Evolutionary conservation across 2,888 invertebrate genomes (phyloP).

Genomic region (Nipponacmea schrenckii): DNA sequence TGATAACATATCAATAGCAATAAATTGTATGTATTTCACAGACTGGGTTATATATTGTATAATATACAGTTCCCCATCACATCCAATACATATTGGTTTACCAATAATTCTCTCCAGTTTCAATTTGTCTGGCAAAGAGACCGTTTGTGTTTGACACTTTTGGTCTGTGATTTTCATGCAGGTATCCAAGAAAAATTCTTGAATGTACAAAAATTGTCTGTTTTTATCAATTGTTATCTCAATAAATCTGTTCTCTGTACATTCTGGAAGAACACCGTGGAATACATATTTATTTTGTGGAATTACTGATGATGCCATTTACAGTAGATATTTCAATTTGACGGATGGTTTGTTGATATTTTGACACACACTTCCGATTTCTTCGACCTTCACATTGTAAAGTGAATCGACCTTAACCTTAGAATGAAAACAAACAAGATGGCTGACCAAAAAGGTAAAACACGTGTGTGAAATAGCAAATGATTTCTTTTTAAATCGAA

Average conservation of each 20-base stretch:
- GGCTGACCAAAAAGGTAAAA: constrained; percentile 13
- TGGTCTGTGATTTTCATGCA: not conserved
- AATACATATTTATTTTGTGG: constrained; percentile 11
- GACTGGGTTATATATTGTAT: constrained; percentile 24
- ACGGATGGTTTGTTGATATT: not conserved
- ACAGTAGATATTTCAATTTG: too few species aligned
- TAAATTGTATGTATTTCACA: constrained; percentile 27
- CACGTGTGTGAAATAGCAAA: constrained; percentile 12
- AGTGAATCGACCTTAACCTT: constrained; percentile 12
- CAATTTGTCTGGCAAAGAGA: constrained; percentile 17
- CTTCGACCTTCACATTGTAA: not conserved
- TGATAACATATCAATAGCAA: constrained; percentile 20
- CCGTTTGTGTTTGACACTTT: not conserved
- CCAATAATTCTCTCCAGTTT: constrained; percentile 23
- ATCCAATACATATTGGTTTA: constrained; percentile 29
- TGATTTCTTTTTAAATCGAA: not conserved
- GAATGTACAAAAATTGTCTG: constrained; percentile 7
- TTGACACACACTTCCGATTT: not conserved
- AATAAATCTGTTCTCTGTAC: constrained; percentile 19
- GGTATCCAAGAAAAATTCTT: constrained; percentile 16
- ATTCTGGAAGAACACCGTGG: constrained; percentile 16
- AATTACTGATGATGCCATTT: not conserved
- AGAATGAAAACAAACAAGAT: constrained; percentile 16
- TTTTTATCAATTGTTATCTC: constrained; percentile 13
- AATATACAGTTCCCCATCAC: constrained; percentile 17